Base-by-base conservation (phyloP, 2,113 vertebrate species). In the Steatornis caripensis region DNA sequence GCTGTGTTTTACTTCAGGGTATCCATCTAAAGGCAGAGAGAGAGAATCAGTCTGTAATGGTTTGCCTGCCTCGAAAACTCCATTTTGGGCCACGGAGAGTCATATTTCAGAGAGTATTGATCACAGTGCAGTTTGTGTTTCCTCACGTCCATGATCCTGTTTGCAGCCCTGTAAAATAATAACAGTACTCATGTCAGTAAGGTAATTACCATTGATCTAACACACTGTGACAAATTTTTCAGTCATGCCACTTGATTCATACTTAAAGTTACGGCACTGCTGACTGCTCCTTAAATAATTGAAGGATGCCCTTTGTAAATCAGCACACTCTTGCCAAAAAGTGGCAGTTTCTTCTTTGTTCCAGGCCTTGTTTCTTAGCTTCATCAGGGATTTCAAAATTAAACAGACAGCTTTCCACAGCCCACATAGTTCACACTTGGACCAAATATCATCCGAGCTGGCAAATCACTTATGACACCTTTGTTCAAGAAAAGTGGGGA, bases 151-250 rank as follows among this genome's bases (percentile, higher is more conserved):
- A 97, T 98, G 98, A 98, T 99, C 98, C 98, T 98, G 98, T 98
- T 98, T 98, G 98, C 99, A 99, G 99, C 99, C 98, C 99, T 99
- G 99, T 99, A 99, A 99, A 98, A 99, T 99, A 99, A 99, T 99
- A 99, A 99, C 98, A 99, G 99, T 98, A 99, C 99, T 99, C 99
- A 91, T 99, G 99, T 99, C 99, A 99, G 98, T 98, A 98, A 98
- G 98, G 99, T 99, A 99, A 99, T 99, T 99, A 99, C 98, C 99
- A 99, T 99, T 99, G 99, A 99, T 99, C 99, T 99, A 99, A 97
- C 98, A 98, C 98, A 97, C 97, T 97, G 98, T 99, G 99, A 99
- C 99, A 99, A 99, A 98, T 98, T 98, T 98, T 97, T 98, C 97
- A 98, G 98, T 98, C 98, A 98, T 97, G 97, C 96, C 96, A 95